Evolutionary conservation across 2,888 invertebrate genomes (phyloP).

Genomic region (Cremastinae sp.): DNA sequence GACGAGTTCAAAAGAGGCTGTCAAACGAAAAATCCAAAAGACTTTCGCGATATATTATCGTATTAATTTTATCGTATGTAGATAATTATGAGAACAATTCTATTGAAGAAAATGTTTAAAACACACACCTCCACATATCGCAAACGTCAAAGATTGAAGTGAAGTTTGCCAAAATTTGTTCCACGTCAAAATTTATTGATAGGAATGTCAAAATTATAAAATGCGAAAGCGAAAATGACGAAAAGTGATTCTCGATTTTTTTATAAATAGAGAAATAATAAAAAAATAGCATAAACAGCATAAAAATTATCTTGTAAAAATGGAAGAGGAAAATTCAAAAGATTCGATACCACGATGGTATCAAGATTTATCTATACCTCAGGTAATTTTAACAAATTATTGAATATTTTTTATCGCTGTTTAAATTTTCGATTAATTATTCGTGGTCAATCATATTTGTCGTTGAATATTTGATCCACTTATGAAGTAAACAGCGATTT

Average conservation of each 20-base stretch:
- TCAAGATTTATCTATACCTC: slow-evolving; percentile 69
- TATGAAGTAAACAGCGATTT: too few relatives aligned
- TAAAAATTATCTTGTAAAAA: not conserved
- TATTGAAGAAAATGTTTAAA: too few relatives aligned
- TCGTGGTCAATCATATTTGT: too few relatives aligned
- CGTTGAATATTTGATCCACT: too few relatives aligned
- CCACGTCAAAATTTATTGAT: slow-evolving; percentile 18
- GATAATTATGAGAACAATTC: too few relatives aligned
- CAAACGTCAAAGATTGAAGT: slow-evolving; percentile 7
- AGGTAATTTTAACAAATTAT: slow-evolving; percentile 62
- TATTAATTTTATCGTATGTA: slow-evolving; percentile 53
- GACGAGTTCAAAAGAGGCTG: slow-evolving; percentile 70
- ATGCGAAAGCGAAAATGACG: not conserved
- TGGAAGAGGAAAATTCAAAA: slow-evolving; percentile 36
- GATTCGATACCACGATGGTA: slow-evolving; percentile 69
- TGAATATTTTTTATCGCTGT: too few relatives aligned
- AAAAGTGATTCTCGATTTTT: not conserved
- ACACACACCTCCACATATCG: too few relatives aligned
- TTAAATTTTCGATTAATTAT: too few relatives aligned
- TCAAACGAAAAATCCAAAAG: slow-evolving; percentile 64
- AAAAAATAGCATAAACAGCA: slow-evolving; percentile 37
- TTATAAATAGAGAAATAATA: slow-evolving; percentile 1
- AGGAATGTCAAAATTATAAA: slow-evolving; percentile 20
- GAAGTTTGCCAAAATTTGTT: slow-evolving; percentile 12
- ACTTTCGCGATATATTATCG: slow-evolving; percentile 67